Conservation (phyloP, 2,113 vertebrate species). For the Daphoenositta chrysoptera region DNA sequence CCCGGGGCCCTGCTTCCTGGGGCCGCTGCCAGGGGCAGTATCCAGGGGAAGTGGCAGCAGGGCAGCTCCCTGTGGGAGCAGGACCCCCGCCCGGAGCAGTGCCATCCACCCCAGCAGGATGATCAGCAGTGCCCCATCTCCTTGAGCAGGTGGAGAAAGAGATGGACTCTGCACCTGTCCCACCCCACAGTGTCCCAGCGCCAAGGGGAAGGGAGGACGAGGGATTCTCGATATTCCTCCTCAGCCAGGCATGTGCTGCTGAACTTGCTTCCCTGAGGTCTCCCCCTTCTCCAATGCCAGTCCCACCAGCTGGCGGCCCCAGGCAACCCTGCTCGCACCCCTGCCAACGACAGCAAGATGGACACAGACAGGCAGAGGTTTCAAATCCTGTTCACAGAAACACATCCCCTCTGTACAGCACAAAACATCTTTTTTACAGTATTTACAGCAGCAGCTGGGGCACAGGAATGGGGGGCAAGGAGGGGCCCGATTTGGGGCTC, state of each 20-base stretch:
- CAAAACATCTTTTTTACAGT: not conserved
- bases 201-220: not conserved
- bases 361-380: not conserved
- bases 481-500: rapidly evolving
- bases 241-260: not conserved
- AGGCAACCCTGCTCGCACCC: not conserved
- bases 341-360: not conserved
- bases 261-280: not conserved
- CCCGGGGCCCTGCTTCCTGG: not conserved
- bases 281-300: not conserved
- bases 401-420: not conserved
- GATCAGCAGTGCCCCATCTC: rapidly evolving
- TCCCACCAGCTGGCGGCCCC: not conserved
- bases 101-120: not conserved
- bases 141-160: not conserved
- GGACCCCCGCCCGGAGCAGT: not conserved
- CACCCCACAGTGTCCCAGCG: rapidly evolving
- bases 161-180: not conserved
- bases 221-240: not conserved
- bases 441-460: not conserved
- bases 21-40: no score
- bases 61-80: not conserved
- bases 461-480: not conserved
- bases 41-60: not conserved
- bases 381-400: not conserved